A percentile compares a stretch with the other conserved stretches of the same genome.
Evolutionary conservation across 2,113 vertebrate species (phyloP).

Genomic region (Mastomys natalensis): DNA sequence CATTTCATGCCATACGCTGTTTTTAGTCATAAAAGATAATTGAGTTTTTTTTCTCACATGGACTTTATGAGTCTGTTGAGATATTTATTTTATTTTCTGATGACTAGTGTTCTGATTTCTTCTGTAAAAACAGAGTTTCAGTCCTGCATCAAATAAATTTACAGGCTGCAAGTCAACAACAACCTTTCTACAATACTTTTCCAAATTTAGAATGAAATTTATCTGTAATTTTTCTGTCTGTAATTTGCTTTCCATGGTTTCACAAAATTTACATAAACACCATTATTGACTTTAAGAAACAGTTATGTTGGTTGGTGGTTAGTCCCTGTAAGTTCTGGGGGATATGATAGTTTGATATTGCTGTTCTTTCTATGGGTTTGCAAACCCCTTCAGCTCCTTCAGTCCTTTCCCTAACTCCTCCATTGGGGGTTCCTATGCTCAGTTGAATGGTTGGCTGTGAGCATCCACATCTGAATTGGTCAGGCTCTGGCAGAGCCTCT

Average conservation of each 20-base stretch:
- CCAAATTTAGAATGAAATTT: background rate
- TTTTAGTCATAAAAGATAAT: constrained; percentile 17
- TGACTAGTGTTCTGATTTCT: background rate
- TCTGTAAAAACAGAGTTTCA: background rate
- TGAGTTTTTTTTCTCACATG: background rate
- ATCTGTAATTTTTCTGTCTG: background rate
- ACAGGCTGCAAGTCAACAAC: background rate
- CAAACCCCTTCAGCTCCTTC: too few species aligned
- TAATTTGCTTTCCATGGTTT: background rate
- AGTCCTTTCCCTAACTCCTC: too few species aligned
- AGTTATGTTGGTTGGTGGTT: too few species aligned
- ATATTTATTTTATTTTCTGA: background rate
- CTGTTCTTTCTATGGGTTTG: too few species aligned
- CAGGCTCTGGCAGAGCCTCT: too few species aligned
- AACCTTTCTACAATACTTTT: background rate
- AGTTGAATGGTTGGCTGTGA: too few species aligned
- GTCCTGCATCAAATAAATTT: background rate
- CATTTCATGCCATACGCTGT: background rate
- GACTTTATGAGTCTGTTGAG: background rate
- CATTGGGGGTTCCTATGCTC: too few species aligned
- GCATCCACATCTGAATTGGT: too few species aligned
- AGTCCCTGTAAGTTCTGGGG: too few species aligned
- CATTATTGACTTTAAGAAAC: background rate
- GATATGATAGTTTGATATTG: too few species aligned
- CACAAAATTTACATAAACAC: background rate